These are phyloP conservation scores for Creontiades dilutus DNA, from an alignment of 2,888 invertebrate species.

Conservation along the genomic window DNA sequence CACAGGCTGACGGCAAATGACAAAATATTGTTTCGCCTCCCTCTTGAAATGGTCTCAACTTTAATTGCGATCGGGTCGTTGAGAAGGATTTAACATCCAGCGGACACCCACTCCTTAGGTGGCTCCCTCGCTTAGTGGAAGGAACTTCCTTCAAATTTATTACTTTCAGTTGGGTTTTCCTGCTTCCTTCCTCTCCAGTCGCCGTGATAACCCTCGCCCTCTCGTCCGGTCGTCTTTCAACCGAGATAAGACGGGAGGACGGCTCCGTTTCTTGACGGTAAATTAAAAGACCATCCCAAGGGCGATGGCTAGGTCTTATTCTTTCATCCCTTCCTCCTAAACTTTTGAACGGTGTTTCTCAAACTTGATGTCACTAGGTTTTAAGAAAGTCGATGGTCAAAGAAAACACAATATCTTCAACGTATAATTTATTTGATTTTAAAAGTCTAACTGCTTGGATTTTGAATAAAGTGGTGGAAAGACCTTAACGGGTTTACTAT, in stretches of 20 bases:
- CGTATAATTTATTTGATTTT: too few species aligned
- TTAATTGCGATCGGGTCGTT: conserved; percentile 68
- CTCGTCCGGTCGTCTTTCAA: conserved; percentile 10
- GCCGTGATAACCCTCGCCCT: conserved; percentile 8
- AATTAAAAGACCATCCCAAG: conserved; percentile 20
- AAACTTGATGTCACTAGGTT: too few species aligned
- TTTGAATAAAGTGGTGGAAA: too few species aligned
- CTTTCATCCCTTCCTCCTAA: too few species aligned
- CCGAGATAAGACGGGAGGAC: conserved; percentile 17
- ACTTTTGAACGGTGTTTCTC: too few species aligned
- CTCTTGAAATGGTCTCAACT: conserved; percentile 36
- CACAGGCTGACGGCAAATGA: neutral
- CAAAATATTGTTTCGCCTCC: too few species aligned
- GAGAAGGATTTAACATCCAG: conserved; percentile 42
- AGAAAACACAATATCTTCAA: too few species aligned
- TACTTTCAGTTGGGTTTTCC: conserved; percentile 35
- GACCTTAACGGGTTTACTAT: too few species aligned
- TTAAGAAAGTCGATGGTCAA: too few species aligned
- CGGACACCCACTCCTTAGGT: neutral
- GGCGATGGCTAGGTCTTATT: too few species aligned
- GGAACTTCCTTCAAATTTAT: conserved; percentile 42
- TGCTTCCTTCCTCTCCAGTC: conserved; percentile 24
- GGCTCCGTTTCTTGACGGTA: conserved; percentile 19
- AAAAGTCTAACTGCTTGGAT: too few species aligned
- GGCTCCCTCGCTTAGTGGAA: neutral